phyloP scores from a whole-genome alignment of 2,113 vertebrate genomes.

The Scolopax mira region DNA sequence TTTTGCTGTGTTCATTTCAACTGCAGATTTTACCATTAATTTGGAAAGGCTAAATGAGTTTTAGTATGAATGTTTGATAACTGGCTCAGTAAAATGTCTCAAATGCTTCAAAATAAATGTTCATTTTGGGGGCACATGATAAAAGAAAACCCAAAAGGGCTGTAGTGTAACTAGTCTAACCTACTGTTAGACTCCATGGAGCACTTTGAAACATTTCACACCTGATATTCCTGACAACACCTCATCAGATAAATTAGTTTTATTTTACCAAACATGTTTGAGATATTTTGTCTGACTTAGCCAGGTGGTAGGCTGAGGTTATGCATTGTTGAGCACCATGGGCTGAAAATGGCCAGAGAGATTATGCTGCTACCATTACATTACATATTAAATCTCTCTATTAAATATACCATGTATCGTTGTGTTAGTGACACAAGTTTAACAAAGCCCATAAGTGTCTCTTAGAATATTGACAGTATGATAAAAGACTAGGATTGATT shows the following conservation, averaged over 20 bases:
- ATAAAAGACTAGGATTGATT: conserved; percentile 46
- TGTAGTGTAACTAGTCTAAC: background rate
- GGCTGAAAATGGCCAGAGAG: background rate
- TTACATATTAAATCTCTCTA: background rate
- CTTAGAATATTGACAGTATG: conserved; percentile 8
- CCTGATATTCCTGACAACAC: background rate
- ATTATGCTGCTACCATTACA: background rate
- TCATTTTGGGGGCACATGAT: background rate
- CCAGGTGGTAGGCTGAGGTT: background rate
- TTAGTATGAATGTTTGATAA: background rate
- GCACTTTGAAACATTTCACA: background rate
- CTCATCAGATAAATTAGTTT: background rate
- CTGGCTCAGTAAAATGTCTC: background rate
- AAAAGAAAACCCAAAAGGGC: background rate
- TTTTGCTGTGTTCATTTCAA: background rate
- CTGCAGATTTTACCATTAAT: background rate
- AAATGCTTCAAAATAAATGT: background rate
- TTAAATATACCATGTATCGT: background rate
- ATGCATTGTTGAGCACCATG: background rate
- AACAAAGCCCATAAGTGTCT: background rate
- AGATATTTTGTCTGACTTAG: background rate
- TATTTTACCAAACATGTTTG: background rate
- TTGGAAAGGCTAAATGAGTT: background rate
- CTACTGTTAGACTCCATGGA: background rate
- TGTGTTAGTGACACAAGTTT: background rate